phyloP scores from a whole-genome alignment of 2,797 vertebrate genomes.

The Neosalanx taihuensis region DNA sequence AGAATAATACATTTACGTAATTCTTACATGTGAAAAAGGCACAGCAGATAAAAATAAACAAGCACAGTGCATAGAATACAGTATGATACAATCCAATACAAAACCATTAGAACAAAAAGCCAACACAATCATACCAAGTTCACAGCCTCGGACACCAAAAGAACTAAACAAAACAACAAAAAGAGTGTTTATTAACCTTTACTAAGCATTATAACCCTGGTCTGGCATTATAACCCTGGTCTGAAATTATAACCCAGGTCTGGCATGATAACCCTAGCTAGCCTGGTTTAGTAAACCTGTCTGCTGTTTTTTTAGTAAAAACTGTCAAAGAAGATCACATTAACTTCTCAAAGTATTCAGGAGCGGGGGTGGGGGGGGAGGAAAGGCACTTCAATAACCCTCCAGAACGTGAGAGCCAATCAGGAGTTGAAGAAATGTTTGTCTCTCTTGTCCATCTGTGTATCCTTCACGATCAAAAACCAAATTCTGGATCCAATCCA shows the following conservation, averaged over 20 bases:
- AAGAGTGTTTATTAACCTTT: constrained; percentile 24
- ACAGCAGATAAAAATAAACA: constrained; percentile 93
- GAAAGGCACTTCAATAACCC: not conserved
- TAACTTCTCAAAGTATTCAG: not conserved
- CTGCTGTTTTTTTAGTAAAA: constrained; percentile 43
- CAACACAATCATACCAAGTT: constrained; percentile 63
- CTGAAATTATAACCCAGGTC: no score
- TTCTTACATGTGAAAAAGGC: constrained; percentile 86
- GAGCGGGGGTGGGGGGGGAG: no score
- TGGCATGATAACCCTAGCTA: no score
- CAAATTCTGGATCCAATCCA: no score
- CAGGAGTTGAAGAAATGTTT: not conserved
- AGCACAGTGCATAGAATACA: constrained; percentile 88
- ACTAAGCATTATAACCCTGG: constrained; percentile 30
- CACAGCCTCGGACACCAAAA: constrained; percentile 80
- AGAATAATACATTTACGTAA: constrained; percentile 86
- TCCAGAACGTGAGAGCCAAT: constrained; percentile 21
- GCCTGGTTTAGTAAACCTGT: no score
- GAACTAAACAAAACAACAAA: constrained; percentile 26
- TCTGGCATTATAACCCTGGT: no score
- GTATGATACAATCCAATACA: constrained; percentile 75
- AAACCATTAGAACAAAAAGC: constrained; percentile 61
- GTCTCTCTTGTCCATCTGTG: no score
- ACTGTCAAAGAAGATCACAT: not conserved
- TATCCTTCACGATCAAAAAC: no score